These are phyloP conservation scores for Ellobius talpinus DNA, from an alignment of 2,113 vertebrate species.

Conservation along the genomic window DNA sequence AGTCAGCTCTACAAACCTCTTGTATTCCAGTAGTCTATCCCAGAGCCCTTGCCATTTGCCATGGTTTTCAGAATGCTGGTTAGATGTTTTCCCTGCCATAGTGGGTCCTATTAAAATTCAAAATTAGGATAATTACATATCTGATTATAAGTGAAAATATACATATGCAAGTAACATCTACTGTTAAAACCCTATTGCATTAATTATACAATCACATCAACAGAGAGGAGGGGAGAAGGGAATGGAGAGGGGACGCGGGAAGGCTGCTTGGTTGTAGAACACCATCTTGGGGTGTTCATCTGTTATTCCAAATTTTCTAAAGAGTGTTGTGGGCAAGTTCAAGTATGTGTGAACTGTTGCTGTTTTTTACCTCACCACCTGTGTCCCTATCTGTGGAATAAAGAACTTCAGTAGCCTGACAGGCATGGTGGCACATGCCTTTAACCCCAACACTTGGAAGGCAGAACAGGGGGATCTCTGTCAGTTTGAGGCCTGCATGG, in stretches of 20 bases:
- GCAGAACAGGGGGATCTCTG: not conserved
- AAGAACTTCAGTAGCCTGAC: not conserved
- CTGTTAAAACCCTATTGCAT: conserved; percentile 18
- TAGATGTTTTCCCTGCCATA: conserved; percentile 50
- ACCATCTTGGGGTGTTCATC: not conserved
- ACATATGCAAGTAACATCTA: conserved; percentile 66
- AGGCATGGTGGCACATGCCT: not conserved
- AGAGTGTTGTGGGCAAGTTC: not conserved
- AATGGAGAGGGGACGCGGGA: not conserved
- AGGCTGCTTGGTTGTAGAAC: not conserved
- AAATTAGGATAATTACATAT: conserved; percentile 71
- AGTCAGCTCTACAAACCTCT: not conserved
- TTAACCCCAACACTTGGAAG: not conserved
- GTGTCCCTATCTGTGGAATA: too few species aligned
- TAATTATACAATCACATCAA: not conserved
- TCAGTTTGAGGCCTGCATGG: not conserved
- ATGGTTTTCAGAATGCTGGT: not conserved
- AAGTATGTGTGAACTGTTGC: not conserved
- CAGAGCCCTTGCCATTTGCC: not conserved
- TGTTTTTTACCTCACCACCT: not conserved
- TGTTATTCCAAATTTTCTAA: conserved; percentile 34
- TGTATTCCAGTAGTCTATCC: not conserved
- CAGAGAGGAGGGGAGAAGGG: not conserved
- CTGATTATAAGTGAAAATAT: conserved; percentile 78
- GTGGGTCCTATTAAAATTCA: conserved; percentile 32